Conservation (phyloP, 2,888 invertebrate species). For the Macrophya alboannulata region DNA sequence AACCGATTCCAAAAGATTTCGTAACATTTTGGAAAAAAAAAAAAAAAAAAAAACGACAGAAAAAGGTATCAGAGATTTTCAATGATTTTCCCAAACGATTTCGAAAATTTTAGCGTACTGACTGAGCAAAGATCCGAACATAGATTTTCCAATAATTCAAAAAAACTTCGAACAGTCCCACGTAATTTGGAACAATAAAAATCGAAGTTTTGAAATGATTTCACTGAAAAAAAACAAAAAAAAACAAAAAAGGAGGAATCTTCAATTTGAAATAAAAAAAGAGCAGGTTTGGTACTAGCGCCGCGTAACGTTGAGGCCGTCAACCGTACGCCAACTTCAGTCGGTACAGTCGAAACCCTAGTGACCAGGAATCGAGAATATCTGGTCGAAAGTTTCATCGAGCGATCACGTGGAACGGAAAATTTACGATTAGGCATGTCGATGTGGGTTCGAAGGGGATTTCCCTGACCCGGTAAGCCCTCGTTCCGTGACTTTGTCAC, state of each 20-base stretch:
- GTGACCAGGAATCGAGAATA: neutral
- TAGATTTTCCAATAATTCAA: no score
- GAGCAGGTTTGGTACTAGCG: neutral
- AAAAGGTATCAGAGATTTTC: no score
- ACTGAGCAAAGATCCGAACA: no score
- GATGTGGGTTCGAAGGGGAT: neutral
- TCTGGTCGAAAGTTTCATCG: constrained; percentile 4
- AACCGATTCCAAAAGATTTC: no score
- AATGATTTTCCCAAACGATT: no score
- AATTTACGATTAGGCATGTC: constrained; percentile 4
- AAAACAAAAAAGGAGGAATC: neutral
- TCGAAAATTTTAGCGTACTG: no score
- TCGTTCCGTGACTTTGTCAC: constrained; percentile 25
- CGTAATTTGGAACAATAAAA: no score
- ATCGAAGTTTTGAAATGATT: no score
- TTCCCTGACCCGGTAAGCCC: constrained; percentile 33
- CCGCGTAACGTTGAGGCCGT: neutral
- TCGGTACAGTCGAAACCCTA: neutral
- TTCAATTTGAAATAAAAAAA: neutral
- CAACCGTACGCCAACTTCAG: neutral
- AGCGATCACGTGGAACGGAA: constrained; percentile 18
- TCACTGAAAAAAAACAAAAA: neutral
- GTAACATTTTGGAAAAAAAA: no score
- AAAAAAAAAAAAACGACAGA: no score
- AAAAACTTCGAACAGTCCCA: no score